Conservation (phyloP, 2,797 vertebrate species). For the Cryptoblepharus egeriae region DNA sequence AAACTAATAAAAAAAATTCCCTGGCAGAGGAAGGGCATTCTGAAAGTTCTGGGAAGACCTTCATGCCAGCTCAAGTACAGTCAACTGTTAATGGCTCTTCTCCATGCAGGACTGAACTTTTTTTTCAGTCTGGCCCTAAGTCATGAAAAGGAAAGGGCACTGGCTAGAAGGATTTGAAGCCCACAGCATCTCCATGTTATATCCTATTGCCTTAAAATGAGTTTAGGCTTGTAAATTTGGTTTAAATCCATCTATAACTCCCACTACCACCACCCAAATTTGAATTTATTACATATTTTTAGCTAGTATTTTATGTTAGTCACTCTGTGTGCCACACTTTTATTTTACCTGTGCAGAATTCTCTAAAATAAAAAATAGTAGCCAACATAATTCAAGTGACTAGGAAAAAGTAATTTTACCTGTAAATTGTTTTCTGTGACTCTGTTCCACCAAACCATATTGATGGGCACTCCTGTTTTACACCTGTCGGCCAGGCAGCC, state of each 20-base stretch:
- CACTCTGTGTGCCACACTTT: slow-evolving; percentile 25
- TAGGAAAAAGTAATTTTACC: slow-evolving; percentile 81
- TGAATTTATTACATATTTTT: no score
- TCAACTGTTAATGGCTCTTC: no score
- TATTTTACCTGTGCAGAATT: slow-evolving; percentile 28
- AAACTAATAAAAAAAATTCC: not conserved
- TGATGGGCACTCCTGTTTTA: slow-evolving; percentile 84
- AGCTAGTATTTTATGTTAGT: no score
- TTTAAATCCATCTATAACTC: not conserved
- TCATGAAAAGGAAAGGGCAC: no score
- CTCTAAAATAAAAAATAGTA: slow-evolving; percentile 61
- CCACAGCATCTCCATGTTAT: no score
- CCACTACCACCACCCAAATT: not conserved
- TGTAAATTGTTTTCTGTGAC: slow-evolving; percentile 85
- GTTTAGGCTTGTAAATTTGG: not conserved
- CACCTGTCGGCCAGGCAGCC: slow-evolving; percentile 84
- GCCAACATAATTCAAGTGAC: slow-evolving; percentile 70
- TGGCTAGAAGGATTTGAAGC: no score
- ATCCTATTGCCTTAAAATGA: not conserved
- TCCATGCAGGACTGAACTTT: no score
- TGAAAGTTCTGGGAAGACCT: no score
- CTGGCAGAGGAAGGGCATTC: no score
- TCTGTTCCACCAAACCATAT: slow-evolving; percentile 87
- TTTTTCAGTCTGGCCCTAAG: no score
- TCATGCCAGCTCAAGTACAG: no score